phyloP scores from a whole-genome alignment of 2,113 vertebrate species.

The Corythaixoides concolor region DNA sequence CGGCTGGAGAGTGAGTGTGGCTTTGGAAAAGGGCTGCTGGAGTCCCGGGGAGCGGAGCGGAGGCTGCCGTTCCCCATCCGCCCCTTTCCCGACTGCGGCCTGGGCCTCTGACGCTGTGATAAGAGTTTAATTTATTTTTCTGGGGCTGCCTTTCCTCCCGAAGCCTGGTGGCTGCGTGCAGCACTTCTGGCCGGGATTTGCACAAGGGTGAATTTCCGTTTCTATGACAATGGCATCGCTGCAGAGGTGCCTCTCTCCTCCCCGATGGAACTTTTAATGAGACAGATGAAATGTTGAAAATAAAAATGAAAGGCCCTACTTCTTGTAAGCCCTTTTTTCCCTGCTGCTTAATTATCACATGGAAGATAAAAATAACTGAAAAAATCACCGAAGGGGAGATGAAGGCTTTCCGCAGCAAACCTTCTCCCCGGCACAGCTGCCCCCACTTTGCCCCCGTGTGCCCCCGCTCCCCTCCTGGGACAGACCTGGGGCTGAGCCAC shows the following conservation, averaged over 20 bases:
- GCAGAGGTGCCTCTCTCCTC: conserved; percentile 22
- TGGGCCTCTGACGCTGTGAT: neutral
- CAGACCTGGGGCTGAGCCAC: neutral
- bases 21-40: neutral
- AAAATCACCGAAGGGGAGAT: neutral
- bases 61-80: neutral
- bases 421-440: neutral
- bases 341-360: neutral
- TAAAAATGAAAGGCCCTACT: neutral
- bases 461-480: neutral
- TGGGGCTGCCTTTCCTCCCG: neutral
- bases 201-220: neutral
- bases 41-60: neutral
- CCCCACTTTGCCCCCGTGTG: neutral
- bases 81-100: no score
- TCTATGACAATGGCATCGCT: conserved; percentile 60
- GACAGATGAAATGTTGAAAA: neutral
- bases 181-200: neutral
- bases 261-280: neutral
- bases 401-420: neutral
- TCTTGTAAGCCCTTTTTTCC: neutral
- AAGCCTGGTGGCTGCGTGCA: neutral
- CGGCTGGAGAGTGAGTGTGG: no score
- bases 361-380: neutral
- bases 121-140: no score